Evolutionary conservation across 2,888 invertebrate species (phyloP).

Genomic region (Spilosoma lubricipeda): DNA sequence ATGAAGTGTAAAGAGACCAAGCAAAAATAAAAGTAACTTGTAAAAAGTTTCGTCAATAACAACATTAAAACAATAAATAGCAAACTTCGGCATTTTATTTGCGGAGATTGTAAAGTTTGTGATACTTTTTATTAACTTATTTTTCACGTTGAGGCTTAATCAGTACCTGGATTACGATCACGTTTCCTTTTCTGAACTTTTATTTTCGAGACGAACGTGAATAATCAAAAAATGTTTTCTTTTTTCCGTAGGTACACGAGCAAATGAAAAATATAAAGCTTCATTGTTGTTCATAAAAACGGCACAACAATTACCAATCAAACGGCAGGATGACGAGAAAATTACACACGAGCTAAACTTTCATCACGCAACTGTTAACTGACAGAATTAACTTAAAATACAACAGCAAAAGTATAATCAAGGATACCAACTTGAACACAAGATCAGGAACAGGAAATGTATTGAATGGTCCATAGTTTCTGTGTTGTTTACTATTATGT

Average conservation of each 20-base stretch:
- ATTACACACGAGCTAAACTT: constrained; percentile 68
- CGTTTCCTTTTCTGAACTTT: constrained; percentile 25
- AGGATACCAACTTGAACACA: constrained; percentile 76
- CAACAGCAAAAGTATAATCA: constrained; percentile 47
- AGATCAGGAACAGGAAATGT: constrained; percentile 71
- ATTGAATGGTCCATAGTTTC: constrained; percentile 70
- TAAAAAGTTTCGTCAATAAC: constrained; percentile 3
- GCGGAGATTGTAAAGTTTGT: constrained; percentile 17
- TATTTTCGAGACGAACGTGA: constrained; percentile 18
- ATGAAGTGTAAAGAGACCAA: neutral
- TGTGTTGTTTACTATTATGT: constrained; percentile 42
- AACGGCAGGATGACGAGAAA: constrained; percentile 65
- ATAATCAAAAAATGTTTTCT: constrained; percentile 28
- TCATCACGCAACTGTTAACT: constrained; percentile 64
- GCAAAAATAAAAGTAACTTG: neutral
- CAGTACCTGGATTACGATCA: constrained; percentile 19
- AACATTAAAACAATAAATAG: constrained; percentile 10
- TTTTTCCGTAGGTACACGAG: constrained; percentile 22
- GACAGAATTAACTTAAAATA: constrained; percentile 43
- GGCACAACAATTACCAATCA: constrained; percentile 56
- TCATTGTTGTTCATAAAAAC: constrained; percentile 47
- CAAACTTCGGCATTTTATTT: constrained; percentile 16
- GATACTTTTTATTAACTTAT: constrained; percentile 34
- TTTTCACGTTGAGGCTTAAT: constrained; percentile 28
- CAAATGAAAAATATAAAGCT: constrained; percentile 44